Percentiles rank a stretch among this genome's conserved stretches.
phyloP scores from a whole-genome alignment of 2,888 invertebrate species.

The Keiferia lycopersicella region DNA sequence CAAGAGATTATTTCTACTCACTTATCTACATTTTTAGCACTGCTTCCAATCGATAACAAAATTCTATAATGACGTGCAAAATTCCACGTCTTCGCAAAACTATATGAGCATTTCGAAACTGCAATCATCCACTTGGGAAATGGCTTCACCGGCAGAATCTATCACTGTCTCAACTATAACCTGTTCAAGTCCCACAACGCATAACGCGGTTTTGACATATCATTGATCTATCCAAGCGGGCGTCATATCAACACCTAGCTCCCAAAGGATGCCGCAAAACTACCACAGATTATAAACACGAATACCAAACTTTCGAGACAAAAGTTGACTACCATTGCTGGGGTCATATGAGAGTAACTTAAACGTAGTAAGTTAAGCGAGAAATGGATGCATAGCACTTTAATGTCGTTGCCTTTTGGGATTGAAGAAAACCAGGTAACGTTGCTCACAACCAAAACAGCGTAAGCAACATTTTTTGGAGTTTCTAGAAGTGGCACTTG shows the following conservation, averaged over 20 bases:
- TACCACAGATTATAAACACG: conserved; percentile 43
- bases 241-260: conserved; percentile 71
- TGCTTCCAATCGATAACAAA: not conserved
- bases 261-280: conserved; percentile 53
- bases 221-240: conserved; percentile 73
- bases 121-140: conserved; percentile 26
- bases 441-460: conserved; percentile 31
- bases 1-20: no score
- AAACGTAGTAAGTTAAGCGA: conserved; percentile 8
- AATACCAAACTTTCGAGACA: conserved; percentile 18
- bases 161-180: conserved; percentile 61
- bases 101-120: conserved; percentile 21
- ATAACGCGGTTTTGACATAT: conserved; percentile 76
- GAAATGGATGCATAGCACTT: conserved; percentile 37
- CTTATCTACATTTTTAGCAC: no score
- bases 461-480: conserved; percentile 32
- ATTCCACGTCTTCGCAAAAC: not conserved
- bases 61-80: not conserved
- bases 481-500: not conserved
- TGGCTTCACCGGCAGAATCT: conserved; percentile 51
- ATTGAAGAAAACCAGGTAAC: conserved; percentile 38
- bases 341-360: not conserved
- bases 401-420: conserved; percentile 30
- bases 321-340: conserved; percentile 31
- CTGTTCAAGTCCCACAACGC: conserved; percentile 68